Base-by-base conservation (phyloP, 2,113 vertebrate genomes). In the Cynopterus brachyotis region DNA sequence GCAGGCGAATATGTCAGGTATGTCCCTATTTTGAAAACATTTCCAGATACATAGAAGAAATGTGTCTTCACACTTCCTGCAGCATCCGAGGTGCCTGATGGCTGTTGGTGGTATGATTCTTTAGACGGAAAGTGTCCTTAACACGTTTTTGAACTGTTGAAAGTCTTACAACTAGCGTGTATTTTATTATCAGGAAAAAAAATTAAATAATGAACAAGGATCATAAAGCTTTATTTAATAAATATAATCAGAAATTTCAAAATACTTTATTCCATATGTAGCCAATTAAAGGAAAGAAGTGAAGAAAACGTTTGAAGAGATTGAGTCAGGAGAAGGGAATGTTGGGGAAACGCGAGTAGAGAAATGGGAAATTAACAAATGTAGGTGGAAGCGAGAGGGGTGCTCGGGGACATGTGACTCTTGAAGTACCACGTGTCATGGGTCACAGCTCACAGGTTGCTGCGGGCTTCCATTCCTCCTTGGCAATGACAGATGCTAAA, bases 141-240 rank as follows among this genome's bases (percentile, higher is more conserved):
- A 70, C 37, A 4, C 5, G 11, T 5, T 53, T 70, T 30, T 8
- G 15, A 50, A 45, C 40, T 35, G 11, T 28, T 80, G 66, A 20
- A n/a, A 67, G 50, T 30, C 66, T 89, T 67, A 76, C 45, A 81
- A 19, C 37, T 60, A 53, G 60, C 5, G 22, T 66, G 37, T 19
- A 32, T 75, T 81, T 95, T 82, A 66, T 84, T 64, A 79, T 55
- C 28, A 30, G 35, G 55, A 28, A 20, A 26, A 53, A 78, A 80
- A 28, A 73, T 3, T 75, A 50, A 86, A n/a, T 70, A 55, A 85
- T 78, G 83, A 95, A 94, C 76, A 96, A 94, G 59, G 59, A 96
- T 32, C 93, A 89, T 94, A 93, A 97, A 95, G 32, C 93, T 96
- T 97, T 95, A 96, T 95, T 97, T 95, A 96, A 82, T 93, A 95